These are phyloP conservation scores for Leptinotarsa juncta DNA, from an alignment of 2,888 invertebrate genomes.

Conservation along the genomic window DNA sequence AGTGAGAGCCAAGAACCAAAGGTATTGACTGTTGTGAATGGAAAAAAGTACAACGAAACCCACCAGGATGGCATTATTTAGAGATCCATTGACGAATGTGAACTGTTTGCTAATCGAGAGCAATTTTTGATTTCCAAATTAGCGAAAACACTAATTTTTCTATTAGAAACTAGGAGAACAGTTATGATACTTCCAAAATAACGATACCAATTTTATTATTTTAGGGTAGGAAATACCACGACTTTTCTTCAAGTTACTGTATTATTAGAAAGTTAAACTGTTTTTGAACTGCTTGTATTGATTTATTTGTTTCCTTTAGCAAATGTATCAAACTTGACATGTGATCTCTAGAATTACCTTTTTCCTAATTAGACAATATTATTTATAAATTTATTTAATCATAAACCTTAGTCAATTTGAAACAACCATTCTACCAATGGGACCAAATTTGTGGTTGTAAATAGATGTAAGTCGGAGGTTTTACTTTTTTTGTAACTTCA, in stretches of 20 bases:
- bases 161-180: not conserved
- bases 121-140: not conserved
- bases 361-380: constrained; percentile 39
- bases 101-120: not conserved
- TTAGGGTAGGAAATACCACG: too few species aligned
- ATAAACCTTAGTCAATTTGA: constrained; percentile 23
- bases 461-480: constrained; percentile 24
- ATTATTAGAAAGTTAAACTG: too few species aligned
- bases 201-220: too few species aligned
- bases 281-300: too few species aligned
- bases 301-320: too few species aligned
- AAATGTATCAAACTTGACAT: not conserved
- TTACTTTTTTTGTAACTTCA: constrained; percentile 1
- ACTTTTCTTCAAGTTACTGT: too few species aligned
- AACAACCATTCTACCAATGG: constrained; percentile 39
- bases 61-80: constrained; percentile 44
- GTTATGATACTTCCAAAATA: not conserved
- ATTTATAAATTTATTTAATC: constrained; percentile 42
- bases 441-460: constrained; percentile 48
- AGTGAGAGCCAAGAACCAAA: constrained; percentile 63
- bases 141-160: not conserved
- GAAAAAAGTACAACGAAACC: constrained; percentile 38
- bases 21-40: constrained; percentile 50
- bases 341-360: constrained; percentile 18
- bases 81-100: not conserved